phyloP scores from a whole-genome alignment of 2,888 invertebrate species.

The Lasioglossum oenotherae region DNA sequence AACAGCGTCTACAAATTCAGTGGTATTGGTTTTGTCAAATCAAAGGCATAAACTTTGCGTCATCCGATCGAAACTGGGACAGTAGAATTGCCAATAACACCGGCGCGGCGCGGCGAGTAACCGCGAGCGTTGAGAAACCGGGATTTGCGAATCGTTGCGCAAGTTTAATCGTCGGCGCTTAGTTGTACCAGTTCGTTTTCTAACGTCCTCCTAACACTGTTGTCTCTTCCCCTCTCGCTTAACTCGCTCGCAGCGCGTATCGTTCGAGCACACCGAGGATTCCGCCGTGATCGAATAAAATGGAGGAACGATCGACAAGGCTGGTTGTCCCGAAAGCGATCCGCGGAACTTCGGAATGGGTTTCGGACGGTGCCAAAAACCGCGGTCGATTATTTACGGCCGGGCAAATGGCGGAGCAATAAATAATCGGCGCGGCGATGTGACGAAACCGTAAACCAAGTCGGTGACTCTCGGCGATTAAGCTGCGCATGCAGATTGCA shows the following conservation, averaged over 20 bases:
- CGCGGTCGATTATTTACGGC: conserved; percentile 19
- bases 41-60: conserved; percentile 39
- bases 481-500: conserved; percentile 32
- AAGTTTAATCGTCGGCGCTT: conserved; percentile 45
- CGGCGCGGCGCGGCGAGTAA: neutral
- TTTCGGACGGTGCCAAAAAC: neutral
- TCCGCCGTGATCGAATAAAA: neutral
- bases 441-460: conserved; percentile 49
- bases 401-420: conserved; percentile 4
- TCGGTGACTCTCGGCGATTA: conserved; percentile 32
- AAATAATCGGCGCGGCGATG: conserved; percentile 41
- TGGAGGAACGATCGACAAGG: neutral
- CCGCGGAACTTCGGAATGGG: neutral
- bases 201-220: neutral
- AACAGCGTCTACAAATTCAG: neutral
- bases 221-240: neutral
- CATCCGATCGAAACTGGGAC: conserved; percentile 48
- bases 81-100: conserved; percentile 48
- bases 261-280: neutral
- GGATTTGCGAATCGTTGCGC: conserved; percentile 34
- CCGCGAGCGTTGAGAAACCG: conserved; percentile 33
- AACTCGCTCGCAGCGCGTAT: neutral
- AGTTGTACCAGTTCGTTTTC: conserved; percentile 20
- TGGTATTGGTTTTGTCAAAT: conserved; percentile 33
- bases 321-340: neutral